Evolutionary conservation across 2,797 vertebrate genomes (phyloP).

Genomic region (Gallinago nigripennis): DNA sequence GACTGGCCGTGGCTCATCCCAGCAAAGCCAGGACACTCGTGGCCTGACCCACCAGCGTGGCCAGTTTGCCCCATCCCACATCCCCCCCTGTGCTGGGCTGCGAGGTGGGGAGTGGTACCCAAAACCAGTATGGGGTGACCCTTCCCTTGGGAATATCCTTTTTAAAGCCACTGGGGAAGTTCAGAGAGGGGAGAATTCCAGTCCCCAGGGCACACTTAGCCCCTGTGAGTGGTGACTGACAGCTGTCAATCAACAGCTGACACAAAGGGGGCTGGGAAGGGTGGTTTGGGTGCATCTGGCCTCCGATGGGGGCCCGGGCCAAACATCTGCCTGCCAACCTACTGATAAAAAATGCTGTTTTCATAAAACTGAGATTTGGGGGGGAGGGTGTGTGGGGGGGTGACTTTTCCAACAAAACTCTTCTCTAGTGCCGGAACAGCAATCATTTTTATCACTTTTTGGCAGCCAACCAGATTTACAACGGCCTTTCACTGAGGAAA

Average conservation of each 20-base stretch:
- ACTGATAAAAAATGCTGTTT: constrained; percentile 29
- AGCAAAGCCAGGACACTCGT: neutral
- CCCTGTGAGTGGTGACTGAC: neutral
- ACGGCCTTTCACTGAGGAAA: constrained; percentile 42
- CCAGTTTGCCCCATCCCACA: neutral
- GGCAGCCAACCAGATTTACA: constrained; percentile 51
- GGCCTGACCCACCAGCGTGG: neutral
- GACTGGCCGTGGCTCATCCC: neutral
- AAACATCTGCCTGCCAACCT: constrained; percentile 1
- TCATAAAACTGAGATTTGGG: constrained; percentile 30
- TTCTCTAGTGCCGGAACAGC: constrained; percentile 51
- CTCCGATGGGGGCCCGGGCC: neutral
- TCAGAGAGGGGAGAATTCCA: neutral
- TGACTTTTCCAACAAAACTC: constrained; percentile 43
- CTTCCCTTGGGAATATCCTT: neutral
- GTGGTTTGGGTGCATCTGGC: neutral
- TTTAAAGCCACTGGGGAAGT: neutral
- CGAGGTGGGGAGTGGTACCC: fast-evolving
- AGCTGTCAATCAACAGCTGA: neutral
- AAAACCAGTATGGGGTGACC: neutral
- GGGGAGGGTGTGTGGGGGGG: neutral
- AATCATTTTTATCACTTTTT: constrained; percentile 69
- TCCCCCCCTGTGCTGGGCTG: fast-evolving
- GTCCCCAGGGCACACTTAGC: neutral
- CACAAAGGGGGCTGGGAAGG: neutral